A percentile compares a stretch with the other conserved stretches of the same genome.
Conservation (phyloP, 2,888 invertebrate species). For the Nomada flava region DNA sequence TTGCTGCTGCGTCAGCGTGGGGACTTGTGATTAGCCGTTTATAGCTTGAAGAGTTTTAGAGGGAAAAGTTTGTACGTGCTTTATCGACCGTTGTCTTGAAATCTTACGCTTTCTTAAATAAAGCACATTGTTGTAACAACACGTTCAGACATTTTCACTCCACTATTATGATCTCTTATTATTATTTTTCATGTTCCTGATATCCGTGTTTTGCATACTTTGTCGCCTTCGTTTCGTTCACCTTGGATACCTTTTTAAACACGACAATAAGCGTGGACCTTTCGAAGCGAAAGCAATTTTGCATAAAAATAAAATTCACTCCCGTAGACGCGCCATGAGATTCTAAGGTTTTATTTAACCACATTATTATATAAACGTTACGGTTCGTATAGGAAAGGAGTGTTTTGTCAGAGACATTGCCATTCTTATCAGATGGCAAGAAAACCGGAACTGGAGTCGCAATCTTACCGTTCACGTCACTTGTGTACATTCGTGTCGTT, state of each 20-base stretch:
- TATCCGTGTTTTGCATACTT: neutral
- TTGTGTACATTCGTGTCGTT: slow-evolving; percentile 46
- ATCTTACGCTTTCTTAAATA: slow-evolving; percentile 40
- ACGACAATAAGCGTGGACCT: too few relatives aligned
- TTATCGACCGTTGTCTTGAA: slow-evolving; percentile 22
- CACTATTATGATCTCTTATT: slow-evolving; percentile 14
- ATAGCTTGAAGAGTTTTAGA: slow-evolving; percentile 33
- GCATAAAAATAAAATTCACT: too few relatives aligned
- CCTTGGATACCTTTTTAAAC: too few relatives aligned
- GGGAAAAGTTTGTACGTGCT: slow-evolving; percentile 19
- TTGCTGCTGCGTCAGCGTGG: slow-evolving; percentile 8
- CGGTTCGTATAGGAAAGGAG: neutral
- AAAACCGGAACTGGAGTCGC: slow-evolving; percentile 24
- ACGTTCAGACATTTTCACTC: slow-evolving; percentile 18
- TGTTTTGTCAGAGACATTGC: neutral
- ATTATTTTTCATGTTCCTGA: neutral
- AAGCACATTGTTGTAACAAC: slow-evolving; percentile 30
- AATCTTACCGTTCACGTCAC: slow-evolving; percentile 30
- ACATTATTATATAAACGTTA: neutral
- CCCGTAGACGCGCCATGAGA: too few relatives aligned
- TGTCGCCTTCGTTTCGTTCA: neutral
- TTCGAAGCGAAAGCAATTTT: too few relatives aligned
- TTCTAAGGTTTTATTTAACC: too few relatives aligned
- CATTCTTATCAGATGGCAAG: slow-evolving; percentile 28
- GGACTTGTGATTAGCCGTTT: slow-evolving; percentile 15